Conservation (phyloP, 2,888 invertebrate genomes). For the Aproaerema taeniolella region DNA sequence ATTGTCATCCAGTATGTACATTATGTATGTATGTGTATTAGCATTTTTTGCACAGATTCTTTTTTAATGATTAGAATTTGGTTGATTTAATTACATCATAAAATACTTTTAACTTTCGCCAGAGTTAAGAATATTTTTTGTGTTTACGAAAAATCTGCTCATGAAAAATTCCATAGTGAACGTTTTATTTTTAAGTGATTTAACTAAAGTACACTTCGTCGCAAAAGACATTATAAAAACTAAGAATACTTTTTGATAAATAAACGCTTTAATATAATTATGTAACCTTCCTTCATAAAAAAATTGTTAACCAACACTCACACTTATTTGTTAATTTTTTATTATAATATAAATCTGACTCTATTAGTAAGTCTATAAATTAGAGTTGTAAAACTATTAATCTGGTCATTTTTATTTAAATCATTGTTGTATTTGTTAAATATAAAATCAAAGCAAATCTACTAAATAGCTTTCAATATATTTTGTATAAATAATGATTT, state of each 20-base stretch:
- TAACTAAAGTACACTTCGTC: constrained; percentile 66
- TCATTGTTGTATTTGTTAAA: constrained; percentile 73
- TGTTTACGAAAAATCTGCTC: constrained; percentile 39
- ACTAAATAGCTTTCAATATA: constrained; percentile 68
- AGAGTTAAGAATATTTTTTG: constrained; percentile 38
- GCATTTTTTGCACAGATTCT: constrained; percentile 53
- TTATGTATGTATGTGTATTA: constrained; percentile 47
- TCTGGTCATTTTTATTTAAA: constrained; percentile 78
- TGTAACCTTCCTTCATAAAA: constrained; percentile 57
- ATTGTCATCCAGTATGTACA: constrained; percentile 42
- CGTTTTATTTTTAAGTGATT: constrained; percentile 57
- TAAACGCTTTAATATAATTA: constrained; percentile 70
- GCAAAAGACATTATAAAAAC: constrained; percentile 65
- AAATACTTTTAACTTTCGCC: constrained; percentile 47
- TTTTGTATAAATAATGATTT: constrained; percentile 68
- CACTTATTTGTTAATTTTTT: constrained; percentile 71
- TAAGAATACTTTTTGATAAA: constrained; percentile 67
- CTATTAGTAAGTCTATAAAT: constrained; percentile 65
- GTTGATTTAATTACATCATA: constrained; percentile 20
- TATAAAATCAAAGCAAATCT: constrained; percentile 65
- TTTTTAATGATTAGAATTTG: constrained; percentile 40
- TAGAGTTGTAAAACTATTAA: constrained; percentile 72
- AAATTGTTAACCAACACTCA: constrained; percentile 75
- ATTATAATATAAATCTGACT: constrained; percentile 70
- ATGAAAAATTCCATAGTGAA: constrained; percentile 48